A percentile compares a stretch with the other conserved stretches of the same genome.
Evolutionary conservation across 2,113 vertebrate genomes (phyloP).

Genomic region (Bucco capensis): DNA sequence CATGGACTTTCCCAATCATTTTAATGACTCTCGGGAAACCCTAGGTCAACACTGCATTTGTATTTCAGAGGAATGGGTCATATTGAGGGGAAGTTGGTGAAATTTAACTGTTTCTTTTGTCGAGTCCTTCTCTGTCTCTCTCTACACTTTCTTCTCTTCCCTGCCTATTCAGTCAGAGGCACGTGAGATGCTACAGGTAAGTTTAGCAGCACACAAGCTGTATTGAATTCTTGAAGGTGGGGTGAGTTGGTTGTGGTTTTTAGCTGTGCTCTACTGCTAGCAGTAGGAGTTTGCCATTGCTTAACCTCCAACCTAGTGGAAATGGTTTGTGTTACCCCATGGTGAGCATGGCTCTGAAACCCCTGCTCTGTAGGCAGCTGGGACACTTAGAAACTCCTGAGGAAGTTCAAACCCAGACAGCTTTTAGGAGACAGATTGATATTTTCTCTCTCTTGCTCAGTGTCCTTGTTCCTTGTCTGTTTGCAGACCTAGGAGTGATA

Average conservation of each 20-base stretch:
- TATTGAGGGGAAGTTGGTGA: neutral
- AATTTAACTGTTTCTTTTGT: neutral
- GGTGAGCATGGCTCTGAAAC: neutral
- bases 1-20: neutral
- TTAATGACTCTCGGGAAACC: neutral
- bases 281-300: neutral
- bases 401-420: neutral
- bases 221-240: neutral
- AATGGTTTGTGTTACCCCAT: neutral
- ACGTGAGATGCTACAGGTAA: neutral
- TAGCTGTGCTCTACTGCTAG: neutral
- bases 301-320: neutral
- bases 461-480: constrained; percentile 7
- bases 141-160: neutral
- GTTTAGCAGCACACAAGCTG: neutral
- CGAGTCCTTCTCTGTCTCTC: neutral
- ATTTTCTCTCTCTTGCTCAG: neutral
- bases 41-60: neutral
- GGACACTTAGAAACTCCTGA: neutral
- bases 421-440: neutral
- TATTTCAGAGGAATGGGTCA: neutral
- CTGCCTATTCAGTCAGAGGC: neutral
- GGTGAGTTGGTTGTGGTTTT: neutral
- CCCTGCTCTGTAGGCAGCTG: neutral
- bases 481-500: constrained; percentile 73